Evolutionary conservation across 2,888 invertebrate genomes (phyloP).

Genomic region (Pollenia labialis): DNA sequence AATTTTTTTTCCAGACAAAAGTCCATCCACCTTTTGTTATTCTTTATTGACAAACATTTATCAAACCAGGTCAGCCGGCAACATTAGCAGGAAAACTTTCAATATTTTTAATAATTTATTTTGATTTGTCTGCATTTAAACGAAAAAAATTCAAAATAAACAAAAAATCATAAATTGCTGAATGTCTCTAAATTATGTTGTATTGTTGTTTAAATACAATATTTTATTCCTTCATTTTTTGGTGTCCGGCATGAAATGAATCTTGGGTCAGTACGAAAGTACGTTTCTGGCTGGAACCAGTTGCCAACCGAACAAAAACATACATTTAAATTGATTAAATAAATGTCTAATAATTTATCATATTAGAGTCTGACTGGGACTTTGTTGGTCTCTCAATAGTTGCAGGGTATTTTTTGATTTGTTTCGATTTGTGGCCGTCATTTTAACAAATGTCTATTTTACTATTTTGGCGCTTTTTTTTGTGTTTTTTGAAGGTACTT

Average conservation of each 20-base stretch:
- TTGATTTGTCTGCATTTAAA: conserved; percentile 32
- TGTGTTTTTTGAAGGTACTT: conserved; percentile 2
- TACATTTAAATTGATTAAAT: conserved; percentile 65
- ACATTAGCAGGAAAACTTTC: conserved; percentile 21
- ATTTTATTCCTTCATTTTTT: conserved; percentile 25
- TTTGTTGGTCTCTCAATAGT: conserved; percentile 23
- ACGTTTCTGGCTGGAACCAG: conserved; percentile 23
- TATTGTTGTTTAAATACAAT: conserved; percentile 59
- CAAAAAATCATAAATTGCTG: conserved; percentile 48
- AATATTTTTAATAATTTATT: conserved; percentile 52
- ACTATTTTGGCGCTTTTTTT: conserved; percentile 2
- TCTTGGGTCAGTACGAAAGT: neutral
- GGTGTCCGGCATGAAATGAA: conserved; percentile 7
- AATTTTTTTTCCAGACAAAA: conserved; percentile 35
- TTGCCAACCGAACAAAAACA: conserved; percentile 54
- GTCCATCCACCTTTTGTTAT: conserved; percentile 14
- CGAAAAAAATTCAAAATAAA: conserved; percentile 6
- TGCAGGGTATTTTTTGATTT: conserved; percentile 61
- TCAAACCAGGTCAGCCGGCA: conserved; percentile 28
- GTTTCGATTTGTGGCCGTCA: conserved; percentile 69
- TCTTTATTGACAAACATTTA: conserved; percentile 68
- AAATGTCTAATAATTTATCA: conserved; percentile 72
- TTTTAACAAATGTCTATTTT: conserved; percentile 65
- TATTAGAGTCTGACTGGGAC: conserved; percentile 31
- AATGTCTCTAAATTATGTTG: conserved; percentile 66